Evolutionary conservation across 2,113 vertebrate species (phyloP).

Genomic region (Mustela nigripes): DNA sequence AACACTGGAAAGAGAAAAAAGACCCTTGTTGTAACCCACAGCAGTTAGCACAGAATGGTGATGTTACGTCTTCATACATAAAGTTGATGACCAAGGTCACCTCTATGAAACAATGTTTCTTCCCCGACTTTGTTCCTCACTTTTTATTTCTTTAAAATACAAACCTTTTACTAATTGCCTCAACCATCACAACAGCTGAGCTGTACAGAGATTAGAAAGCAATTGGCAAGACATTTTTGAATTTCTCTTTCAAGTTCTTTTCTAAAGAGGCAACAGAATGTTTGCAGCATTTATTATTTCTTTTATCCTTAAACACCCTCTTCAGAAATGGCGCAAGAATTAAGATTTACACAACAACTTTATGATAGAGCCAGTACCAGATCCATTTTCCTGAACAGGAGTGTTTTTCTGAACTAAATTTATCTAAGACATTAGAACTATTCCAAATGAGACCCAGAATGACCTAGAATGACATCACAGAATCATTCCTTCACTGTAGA

Average conservation of each 20-base stretch:
- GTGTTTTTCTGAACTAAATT: slow-evolving; percentile 57
- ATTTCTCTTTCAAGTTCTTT: slow-evolving; percentile 37
- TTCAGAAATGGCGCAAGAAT: slow-evolving; percentile 54
- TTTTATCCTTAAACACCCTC: slow-evolving; percentile 17
- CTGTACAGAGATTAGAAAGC: slow-evolving; percentile 21
- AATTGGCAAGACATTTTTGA: not conserved
- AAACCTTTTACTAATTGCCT: not conserved
- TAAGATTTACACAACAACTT: slow-evolving; percentile 53
- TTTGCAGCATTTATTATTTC: slow-evolving; percentile 52
- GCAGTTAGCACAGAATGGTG: not conserved
- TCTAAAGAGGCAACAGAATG: not conserved
- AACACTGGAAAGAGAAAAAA: not conserved
- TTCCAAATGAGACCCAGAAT: slow-evolving; percentile 67
- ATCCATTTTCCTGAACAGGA: not conserved
- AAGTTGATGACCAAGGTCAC: not conserved
- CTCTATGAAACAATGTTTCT: not conserved
- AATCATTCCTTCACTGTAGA: slow-evolving; percentile 50
- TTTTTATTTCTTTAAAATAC: slow-evolving; percentile 48
- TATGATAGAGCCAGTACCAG: not conserved
- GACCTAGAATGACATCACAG: slow-evolving; percentile 56
- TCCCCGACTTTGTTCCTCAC: not conserved
- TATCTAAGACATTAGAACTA: slow-evolving; percentile 56
- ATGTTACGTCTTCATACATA: not conserved
- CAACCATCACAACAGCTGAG: not conserved
- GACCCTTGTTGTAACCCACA: not conserved